phyloP scores from a whole-genome alignment of 1,140 invertebrate genomes.

The Drosophila pallidifrons region DNA sequence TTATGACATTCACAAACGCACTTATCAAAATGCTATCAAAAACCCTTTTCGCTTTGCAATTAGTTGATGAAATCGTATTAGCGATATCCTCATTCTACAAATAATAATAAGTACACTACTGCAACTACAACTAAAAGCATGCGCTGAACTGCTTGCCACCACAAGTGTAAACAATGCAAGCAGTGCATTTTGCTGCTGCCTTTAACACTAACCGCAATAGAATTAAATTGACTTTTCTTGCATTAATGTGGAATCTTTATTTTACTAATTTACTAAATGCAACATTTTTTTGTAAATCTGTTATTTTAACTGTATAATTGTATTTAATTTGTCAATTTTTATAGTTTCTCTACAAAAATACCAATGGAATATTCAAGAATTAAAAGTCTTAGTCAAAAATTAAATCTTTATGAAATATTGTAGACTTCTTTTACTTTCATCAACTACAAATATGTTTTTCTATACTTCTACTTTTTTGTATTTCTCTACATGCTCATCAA shows the following conservation, averaged over 20 bases:
- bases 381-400: too few species aligned
- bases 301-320: neutral
- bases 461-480: too few species aligned
- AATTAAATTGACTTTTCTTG: neutral
- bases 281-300: neutral
- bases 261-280: neutral
- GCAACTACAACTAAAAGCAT: neutral
- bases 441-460: too few species aligned
- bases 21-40: constrained; percentile 11
- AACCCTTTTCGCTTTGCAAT: constrained; percentile 11
- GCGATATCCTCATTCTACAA: constrained; percentile 6
- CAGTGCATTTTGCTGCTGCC: neutral
- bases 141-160: constrained; percentile 1
- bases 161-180: constrained; percentile 3
- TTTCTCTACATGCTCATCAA: too few species aligned
- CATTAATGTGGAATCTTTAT: neutral
- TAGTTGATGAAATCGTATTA: constrained; percentile 9
- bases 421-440: too few species aligned
- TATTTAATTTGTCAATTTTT: too few species aligned
- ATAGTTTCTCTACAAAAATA: too few species aligned
- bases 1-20: neutral
- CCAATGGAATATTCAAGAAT: too few species aligned
- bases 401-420: too few species aligned
- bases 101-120: neutral
- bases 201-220: neutral